These are phyloP conservation scores for Conus canariensis DNA, from an alignment of 2,888 invertebrate species.

Conservation along the genomic window DNA sequence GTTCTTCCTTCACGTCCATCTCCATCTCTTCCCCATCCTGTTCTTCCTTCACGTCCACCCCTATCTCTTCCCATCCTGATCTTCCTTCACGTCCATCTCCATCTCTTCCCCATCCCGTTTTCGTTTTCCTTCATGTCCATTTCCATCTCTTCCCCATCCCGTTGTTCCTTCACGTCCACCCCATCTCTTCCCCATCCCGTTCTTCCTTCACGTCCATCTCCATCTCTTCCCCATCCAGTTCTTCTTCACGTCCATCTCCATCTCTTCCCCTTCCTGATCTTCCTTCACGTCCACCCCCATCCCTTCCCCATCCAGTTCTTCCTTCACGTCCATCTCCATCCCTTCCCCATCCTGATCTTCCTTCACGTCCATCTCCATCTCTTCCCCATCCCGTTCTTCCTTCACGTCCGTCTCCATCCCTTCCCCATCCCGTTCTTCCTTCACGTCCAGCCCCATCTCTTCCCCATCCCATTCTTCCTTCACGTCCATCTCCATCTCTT, in stretches of 20 bases:
- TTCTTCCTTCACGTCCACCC: neutral
- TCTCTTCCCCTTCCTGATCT: neutral
- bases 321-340: no score
- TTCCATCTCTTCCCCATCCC: neutral
- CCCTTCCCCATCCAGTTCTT: no score
- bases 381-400: no score
- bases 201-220: neutral
- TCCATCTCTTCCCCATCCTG: neutral
- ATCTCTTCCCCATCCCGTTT: neutral
- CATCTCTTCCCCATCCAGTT: neutral
- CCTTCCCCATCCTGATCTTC: no score
- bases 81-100: neutral
- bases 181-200: neutral
- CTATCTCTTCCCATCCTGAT: neutral
- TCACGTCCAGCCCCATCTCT: no score
- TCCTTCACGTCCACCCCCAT: neutral
- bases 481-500: no score
- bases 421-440: no score
- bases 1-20: neutral
- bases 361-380: no score
- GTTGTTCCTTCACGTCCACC: no score
- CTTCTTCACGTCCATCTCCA: neutral
- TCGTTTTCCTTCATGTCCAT: neutral
- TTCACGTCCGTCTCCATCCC: no score
- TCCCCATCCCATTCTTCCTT: no score